A percentile compares a stretch with the other conserved stretches of the same genome.
These are phyloP conservation scores for Colletes collaris DNA, from an alignment of 2,888 invertebrate species.

Conservation along the genomic window DNA sequence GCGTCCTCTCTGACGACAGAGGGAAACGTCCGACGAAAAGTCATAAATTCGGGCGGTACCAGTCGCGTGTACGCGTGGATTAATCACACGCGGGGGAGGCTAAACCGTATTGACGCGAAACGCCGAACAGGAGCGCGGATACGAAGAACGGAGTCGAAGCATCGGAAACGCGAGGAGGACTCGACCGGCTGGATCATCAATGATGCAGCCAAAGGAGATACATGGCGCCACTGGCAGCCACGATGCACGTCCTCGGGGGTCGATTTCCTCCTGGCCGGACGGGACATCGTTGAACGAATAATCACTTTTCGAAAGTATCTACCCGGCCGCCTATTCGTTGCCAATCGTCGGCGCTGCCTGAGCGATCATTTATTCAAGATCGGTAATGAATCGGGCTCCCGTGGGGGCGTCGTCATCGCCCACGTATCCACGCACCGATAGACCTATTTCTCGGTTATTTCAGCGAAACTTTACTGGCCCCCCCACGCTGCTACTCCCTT, in stretches of 20 bases:
- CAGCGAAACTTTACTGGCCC: slow-evolving; percentile 28
- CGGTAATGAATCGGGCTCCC: slow-evolving; percentile 80
- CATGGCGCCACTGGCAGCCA: slow-evolving; percentile 65
- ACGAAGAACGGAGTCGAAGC: slow-evolving; percentile 10
- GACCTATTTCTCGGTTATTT: slow-evolving; percentile 50
- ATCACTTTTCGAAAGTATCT: slow-evolving; percentile 77
- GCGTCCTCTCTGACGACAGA: slow-evolving; percentile 14
- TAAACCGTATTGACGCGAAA: slow-evolving; percentile 49
- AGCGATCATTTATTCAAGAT: slow-evolving; percentile 79
- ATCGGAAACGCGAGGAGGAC: slow-evolving; percentile 40
- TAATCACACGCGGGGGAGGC: slow-evolving; percentile 42
- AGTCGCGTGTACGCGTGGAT: slow-evolving; percentile 40
- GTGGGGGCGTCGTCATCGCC: slow-evolving; percentile 78
- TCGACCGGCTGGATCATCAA: slow-evolving; percentile 72
- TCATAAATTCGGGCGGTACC: slow-evolving; percentile 24
- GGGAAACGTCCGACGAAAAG: neutral
- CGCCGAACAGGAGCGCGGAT: slow-evolving; percentile 17
- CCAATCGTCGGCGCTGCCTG: slow-evolving; percentile 71
- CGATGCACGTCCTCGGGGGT: slow-evolving; percentile 77
- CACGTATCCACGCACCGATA: slow-evolving; percentile 51
- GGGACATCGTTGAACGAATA: slow-evolving; percentile 77
- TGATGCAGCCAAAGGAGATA: slow-evolving; percentile 80
- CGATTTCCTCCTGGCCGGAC: slow-evolving; percentile 76
- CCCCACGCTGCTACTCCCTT: neutral
- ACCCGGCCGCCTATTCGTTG: slow-evolving; percentile 40